These are phyloP conservation scores for Psilopsiagon aurifrons DNA, from an alignment of 2,113 vertebrate species.

Conservation along the genomic window DNA sequence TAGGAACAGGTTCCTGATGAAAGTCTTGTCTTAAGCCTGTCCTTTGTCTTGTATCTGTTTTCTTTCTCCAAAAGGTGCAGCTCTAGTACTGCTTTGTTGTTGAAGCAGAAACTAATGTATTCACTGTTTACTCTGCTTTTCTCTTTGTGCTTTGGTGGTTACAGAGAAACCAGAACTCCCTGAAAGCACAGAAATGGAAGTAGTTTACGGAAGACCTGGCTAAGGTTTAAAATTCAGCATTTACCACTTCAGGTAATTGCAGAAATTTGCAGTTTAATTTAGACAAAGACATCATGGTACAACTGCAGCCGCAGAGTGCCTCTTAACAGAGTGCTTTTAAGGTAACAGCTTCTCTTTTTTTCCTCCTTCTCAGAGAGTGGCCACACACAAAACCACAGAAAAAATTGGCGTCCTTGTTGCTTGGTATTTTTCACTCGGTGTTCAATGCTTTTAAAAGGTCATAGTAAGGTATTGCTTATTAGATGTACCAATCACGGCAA, in stretches of 20 bases:
- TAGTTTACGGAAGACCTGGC: neutral
- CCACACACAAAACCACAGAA: neutral
- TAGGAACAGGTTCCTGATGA: neutral
- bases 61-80: neutral
- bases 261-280: slow-evolving; percentile 27
- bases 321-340: neutral
- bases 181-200: neutral
- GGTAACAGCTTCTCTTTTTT: neutral
- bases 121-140: neutral
- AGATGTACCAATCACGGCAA: neutral
- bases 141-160: neutral
- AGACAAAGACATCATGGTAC: neutral
- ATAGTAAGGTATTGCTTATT: neutral
- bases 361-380: neutral
- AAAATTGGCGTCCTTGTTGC: neutral
- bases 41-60: neutral
- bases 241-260: neutral
- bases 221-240: neutral
- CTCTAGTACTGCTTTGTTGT: neutral
- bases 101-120: neutral
- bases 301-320: neutral
- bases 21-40: neutral
- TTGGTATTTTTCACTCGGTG: neutral
- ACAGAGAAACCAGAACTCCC: neutral
- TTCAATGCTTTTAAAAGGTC: neutral